Percentiles rank a stretch among this genome's conserved stretches.
Evolutionary conservation across 2,113 vertebrate genomes (phyloP).

Genomic region (Pipra filicauda): DNA sequence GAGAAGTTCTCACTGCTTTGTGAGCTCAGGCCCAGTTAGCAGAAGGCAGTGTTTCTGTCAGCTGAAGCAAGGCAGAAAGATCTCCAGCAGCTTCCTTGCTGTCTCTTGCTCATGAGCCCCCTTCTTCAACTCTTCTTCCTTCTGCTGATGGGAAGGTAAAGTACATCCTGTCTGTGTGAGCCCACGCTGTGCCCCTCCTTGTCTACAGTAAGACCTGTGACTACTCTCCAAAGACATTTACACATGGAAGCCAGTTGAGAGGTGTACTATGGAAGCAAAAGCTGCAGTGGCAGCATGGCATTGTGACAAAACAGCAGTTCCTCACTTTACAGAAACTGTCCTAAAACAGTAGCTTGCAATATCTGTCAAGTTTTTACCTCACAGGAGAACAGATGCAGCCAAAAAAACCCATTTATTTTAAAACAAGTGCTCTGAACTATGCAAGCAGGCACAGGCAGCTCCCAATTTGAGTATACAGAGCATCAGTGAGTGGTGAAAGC

Average conservation of each 20-base stretch:
- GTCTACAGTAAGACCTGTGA: not conserved
- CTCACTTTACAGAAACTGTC: not conserved
- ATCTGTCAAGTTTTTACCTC: not conserved
- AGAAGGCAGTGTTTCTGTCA: not conserved
- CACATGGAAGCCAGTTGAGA: not conserved
- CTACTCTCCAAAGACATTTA: not conserved
- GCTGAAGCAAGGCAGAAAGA: not conserved
- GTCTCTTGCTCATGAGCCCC: not conserved
- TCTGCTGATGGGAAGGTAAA: not conserved
- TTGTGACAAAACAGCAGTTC: not conserved
- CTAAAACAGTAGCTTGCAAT: not conserved
- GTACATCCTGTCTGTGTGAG: rapidly evolving
- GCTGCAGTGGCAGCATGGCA: not conserved
- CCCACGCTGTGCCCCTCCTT: not conserved
- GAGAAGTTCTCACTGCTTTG: not conserved
- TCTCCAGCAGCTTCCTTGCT: not conserved
- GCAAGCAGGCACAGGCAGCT: not conserved
- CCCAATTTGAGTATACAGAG: not conserved
- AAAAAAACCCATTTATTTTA: not conserved
- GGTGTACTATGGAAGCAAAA: not conserved
- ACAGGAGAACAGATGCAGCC: not conserved
- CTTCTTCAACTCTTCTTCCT: not conserved
- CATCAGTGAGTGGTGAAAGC: not conserved
- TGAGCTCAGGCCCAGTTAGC: not conserved
- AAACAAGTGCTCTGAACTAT: rapidly evolving